These are phyloP conservation scores for Lissonota sp. DNA, from an alignment of 2,888 invertebrate species.

Conservation along the genomic window DNA sequence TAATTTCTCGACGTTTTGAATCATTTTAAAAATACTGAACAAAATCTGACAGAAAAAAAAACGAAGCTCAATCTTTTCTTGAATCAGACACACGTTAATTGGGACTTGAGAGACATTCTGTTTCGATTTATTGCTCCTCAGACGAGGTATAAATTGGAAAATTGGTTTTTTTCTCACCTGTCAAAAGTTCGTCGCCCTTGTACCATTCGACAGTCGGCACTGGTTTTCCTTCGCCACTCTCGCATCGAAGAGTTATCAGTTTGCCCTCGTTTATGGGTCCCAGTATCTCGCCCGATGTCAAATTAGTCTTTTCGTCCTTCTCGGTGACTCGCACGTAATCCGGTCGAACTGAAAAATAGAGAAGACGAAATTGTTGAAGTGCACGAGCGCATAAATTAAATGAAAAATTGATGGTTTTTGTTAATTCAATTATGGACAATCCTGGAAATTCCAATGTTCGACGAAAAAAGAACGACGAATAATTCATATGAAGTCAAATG, in stretches of 20 bases:
- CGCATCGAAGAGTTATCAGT: constrained; percentile 89
- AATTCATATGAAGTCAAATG: too few relatives aligned
- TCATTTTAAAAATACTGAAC: too few relatives aligned
- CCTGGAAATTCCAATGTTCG: too few relatives aligned
- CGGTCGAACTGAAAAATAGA: constrained; percentile 90
- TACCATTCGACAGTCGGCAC: constrained; percentile 94
- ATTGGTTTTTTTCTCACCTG: constrained; percentile 75
- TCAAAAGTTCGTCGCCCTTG: constrained; percentile 86
- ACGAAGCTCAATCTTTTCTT: too few relatives aligned
- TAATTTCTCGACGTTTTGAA: too few relatives aligned
- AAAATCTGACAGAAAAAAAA: too few relatives aligned
- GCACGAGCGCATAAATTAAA: not conserved
- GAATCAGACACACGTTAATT: too few relatives aligned
- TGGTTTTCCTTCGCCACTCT: constrained; percentile 93
- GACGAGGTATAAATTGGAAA: not conserved
- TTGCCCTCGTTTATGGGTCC: constrained; percentile 90
- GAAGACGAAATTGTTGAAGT: not conserved
- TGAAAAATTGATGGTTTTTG: not conserved
- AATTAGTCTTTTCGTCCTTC: constrained; percentile 85
- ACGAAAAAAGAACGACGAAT: too few relatives aligned
- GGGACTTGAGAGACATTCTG: too few relatives aligned
- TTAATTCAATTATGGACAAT: too few relatives aligned
- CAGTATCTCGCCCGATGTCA: constrained; percentile 87
- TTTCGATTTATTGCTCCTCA: too few relatives aligned
- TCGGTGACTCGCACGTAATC: constrained; percentile 89